These are phyloP conservation scores for Leptopterna dolabrata DNA, from an alignment of 2,888 invertebrate genomes.

Conservation along the genomic window DNA sequence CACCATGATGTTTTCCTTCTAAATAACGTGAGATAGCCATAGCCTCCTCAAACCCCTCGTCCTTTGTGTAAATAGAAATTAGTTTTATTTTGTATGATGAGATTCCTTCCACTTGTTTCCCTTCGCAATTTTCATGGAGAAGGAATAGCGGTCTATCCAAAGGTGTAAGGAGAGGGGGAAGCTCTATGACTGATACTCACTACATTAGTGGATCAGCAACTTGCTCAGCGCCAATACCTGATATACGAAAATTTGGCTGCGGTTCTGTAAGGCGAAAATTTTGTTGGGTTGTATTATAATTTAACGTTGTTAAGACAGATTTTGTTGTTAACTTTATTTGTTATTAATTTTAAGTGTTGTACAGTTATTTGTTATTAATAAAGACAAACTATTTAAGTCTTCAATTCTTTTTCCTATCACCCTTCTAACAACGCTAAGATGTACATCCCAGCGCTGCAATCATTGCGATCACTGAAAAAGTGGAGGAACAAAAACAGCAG, in stretches of 20 bases:
- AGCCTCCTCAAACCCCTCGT: not conserved
- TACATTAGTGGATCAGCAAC: not conserved
- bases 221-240: not conserved
- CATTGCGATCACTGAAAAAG: too few relatives aligned
- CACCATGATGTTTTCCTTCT: not conserved
- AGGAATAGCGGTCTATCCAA: not conserved
- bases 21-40: not conserved
- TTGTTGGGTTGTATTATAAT: not conserved
- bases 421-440: too few relatives aligned
- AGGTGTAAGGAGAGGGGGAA: not conserved
- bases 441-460: too few relatives aligned
- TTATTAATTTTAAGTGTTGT: not conserved
- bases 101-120: not conserved
- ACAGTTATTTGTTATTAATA: not conserved
- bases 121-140: not conserved
- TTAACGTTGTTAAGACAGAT: not conserved
- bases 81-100: not conserved
- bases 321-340: not conserved
- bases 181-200: not conserved
- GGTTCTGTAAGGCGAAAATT: not conserved
- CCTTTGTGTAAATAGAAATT: not conserved
- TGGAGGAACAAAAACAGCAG: too few relatives aligned
- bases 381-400: slow-evolving; percentile 1
- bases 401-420: not conserved
- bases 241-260: not conserved